Conservation (phyloP, 92 coral and sea anemone species). For the Zoanthus solanderi region DNA sequence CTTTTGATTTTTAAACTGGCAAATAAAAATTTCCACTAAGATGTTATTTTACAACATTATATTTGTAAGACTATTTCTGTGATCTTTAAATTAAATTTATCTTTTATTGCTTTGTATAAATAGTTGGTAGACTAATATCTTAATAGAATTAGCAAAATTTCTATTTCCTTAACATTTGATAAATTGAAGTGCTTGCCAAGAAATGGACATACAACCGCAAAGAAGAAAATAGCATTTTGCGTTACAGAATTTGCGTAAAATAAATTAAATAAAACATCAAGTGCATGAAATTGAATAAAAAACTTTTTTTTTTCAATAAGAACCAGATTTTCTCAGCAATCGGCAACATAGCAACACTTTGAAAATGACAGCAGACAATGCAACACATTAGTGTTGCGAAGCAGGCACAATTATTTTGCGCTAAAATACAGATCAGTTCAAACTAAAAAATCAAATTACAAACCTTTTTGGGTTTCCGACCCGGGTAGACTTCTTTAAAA, state of each 20-base stretch:
- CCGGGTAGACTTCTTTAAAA: slow-evolving; percentile 28
- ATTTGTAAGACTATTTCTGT: neutral
- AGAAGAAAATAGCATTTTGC: neutral
- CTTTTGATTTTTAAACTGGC: neutral
- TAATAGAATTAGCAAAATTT: neutral
- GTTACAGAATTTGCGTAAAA: neutral
- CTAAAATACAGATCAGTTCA: neutral
- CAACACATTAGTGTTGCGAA: neutral
- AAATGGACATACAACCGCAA: neutral
- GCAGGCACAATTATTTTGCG: neutral
- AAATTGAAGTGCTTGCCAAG: neutral
- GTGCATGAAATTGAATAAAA: too few species aligned
- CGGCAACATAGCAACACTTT: neutral
- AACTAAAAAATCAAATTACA: neutral
- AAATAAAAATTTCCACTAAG: neutral
- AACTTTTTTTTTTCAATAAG: too few species aligned
- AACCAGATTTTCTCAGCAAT: neutral
- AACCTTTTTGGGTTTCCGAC: slow-evolving; percentile 1
- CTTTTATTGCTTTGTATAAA: neutral
- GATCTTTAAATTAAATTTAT: neutral
- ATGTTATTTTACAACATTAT: neutral
- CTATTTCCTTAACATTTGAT: neutral
- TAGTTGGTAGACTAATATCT: neutral
- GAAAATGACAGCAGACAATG: neutral
- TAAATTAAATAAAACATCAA: neutral